Evolutionary conservation across 2,888 invertebrate genomes (phyloP).

Genomic region (Colostygia pectinataria): DNA sequence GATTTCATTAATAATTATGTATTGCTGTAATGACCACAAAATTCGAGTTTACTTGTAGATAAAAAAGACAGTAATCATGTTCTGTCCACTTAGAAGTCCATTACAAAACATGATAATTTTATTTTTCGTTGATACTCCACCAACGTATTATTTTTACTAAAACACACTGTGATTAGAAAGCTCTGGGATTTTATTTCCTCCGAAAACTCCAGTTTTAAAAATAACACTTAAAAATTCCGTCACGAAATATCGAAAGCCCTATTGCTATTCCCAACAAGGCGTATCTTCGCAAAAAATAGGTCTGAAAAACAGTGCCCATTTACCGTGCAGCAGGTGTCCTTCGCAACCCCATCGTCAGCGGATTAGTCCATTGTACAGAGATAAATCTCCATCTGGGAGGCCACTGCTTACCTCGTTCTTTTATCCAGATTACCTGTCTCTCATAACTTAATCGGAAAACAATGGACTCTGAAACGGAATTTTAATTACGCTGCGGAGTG

Average conservation of each 20-base stretch:
- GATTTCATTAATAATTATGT: no score
- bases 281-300: slow-evolving; percentile 21
- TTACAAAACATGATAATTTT: no score
- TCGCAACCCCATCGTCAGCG: slow-evolving; percentile 72
- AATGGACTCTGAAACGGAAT: slow-evolving; percentile 13
- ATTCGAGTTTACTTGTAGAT: no score
- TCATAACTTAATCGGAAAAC: slow-evolving; percentile 41
- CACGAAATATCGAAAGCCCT: slow-evolving; percentile 18
- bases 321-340: slow-evolving; percentile 71
- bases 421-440: slow-evolving; percentile 45
- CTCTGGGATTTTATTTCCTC: slow-evolving; percentile 5
- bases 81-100: no score
- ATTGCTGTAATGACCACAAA: no score
- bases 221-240: slow-evolving; percentile 23
- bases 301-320: slow-evolving; percentile 60
- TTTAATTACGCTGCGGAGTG: no score
- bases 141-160: not conserved
- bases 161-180: not conserved
- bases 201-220: slow-evolving; percentile 10
- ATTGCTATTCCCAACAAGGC: slow-evolving; percentile 5
- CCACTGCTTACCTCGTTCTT: slow-evolving; percentile 59
- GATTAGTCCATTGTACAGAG: slow-evolving; percentile 68
- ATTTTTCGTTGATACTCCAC: no score
- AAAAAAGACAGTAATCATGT: no score
- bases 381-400: slow-evolving; percentile 63